Evolutionary conservation across 2,113 vertebrate genomes (phyloP), one percentile per base, ranked within the genome.

Genomic region (Galemys pyrenaicus): DNA sequence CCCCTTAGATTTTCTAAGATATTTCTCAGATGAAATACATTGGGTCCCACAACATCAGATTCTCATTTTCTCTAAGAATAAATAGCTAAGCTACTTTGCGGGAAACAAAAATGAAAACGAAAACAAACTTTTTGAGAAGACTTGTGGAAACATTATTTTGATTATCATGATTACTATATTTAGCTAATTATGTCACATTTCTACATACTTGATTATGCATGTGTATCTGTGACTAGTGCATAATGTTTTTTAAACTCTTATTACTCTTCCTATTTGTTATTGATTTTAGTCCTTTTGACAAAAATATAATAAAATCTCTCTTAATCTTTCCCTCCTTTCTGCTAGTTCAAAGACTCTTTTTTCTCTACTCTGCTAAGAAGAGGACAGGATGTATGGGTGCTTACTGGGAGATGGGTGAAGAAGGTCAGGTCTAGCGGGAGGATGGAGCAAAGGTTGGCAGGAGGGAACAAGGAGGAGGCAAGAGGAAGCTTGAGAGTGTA

Each of bases 41-140:
- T 74, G 37, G 56, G 22, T 26, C 35, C 17, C 20, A 8, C 1
- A 35, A 92, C 1, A 41, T 44, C 51, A 79, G 17, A 19, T 68
- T 89, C 64, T 87, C 22, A 49, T 90, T 87, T 92, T 71, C 54
- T 84, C 6, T 84, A 70, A 58, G 44, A 87, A 75, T n/a, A 74
- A 87, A 75, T n/a, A 74, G 10, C 2, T n/a, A 51, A 75, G 56
- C 17, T 17, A 41, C 7, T 41, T 8, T 30, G 26, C 56, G 58
- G 58, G 74, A 37, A 73, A 49, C 37, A 58, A 78, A 71, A 68
- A 54, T 44, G 60, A 22, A 11, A 41, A 11, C 26, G 46, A 80
- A 80, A 79, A 35, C 10, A 32, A 9, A 28, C 41, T 28, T 89
- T 30, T 89, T 79, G 46, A 74, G 20, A 74, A 68, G 71, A 71